A percentile compares a stretch with the other conserved stretches of the same genome.
phyloP scores from a whole-genome alignment of 2,113 vertebrate species.

The Labrus mixtus region DNA sequence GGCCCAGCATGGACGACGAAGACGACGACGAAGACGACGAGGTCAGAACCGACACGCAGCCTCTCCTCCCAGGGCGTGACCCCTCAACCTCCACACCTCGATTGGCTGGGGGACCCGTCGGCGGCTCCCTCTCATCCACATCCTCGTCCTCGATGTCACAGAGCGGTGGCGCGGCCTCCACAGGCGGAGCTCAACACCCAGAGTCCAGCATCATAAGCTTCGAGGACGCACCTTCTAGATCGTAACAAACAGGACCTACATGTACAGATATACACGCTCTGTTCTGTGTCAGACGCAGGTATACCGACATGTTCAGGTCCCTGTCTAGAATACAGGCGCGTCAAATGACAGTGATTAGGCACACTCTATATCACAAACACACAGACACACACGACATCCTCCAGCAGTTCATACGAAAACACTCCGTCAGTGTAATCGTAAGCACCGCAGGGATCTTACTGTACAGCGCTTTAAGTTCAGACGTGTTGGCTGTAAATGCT shows the following conservation, averaged over 20 bases:
- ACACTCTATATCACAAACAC: constrained; percentile 33
- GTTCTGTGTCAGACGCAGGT: constrained; percentile 46
- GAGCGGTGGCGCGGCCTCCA: constrained; percentile 64
- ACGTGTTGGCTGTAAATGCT: constrained; percentile 51
- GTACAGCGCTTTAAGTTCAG: constrained; percentile 58
- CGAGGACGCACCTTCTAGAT: constrained; percentile 89
- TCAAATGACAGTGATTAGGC: constrained; percentile 49
- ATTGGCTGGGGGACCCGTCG: constrained; percentile 55
- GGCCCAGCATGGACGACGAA: constrained; percentile 98
- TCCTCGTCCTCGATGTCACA: constrained; percentile 53
- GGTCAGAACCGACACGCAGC: constrained; percentile 81
- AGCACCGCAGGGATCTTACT: constrained; percentile 31
- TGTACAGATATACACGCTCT: constrained; percentile 38
- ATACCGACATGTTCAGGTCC: constrained; percentile 44
- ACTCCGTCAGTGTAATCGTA: constrained; percentile 35
- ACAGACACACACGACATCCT: constrained; percentile 29
- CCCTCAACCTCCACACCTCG: constrained; percentile 57
- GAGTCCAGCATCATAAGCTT: constrained; percentile 96
- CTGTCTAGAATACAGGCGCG: constrained; percentile 54
- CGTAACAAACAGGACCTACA: constrained; percentile 78
- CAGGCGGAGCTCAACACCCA: constrained; percentile 67
- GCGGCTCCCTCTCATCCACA: constrained; percentile 68
- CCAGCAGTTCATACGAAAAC: constrained; percentile 45
- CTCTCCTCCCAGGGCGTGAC: constrained; percentile 77
- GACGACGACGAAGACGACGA: constrained; percentile 92